Conservation (phyloP, 2,888 invertebrate species). For the Itoplectis maculator region DNA sequence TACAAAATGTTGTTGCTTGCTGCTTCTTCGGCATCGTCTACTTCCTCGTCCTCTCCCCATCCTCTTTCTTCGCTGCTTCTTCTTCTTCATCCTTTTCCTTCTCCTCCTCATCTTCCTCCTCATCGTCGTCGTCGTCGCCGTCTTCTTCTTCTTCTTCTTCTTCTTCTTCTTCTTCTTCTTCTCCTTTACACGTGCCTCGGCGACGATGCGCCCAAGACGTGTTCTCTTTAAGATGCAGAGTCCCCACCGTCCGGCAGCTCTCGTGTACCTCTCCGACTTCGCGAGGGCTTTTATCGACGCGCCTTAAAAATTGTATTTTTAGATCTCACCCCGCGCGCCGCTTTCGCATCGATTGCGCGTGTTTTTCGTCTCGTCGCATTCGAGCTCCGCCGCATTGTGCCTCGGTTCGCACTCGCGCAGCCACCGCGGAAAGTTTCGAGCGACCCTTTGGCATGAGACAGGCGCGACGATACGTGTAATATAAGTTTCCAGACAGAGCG, state of each 20-base stretch:
- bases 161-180: constrained; percentile 41
- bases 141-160: constrained; percentile 49
- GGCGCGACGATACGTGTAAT: constrained; percentile 11
- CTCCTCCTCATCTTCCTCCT: not conserved
- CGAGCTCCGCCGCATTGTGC: constrained; percentile 39
- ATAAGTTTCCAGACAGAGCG: constrained; percentile 42
- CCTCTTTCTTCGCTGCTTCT: constrained; percentile 55
- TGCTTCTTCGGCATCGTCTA: constrained; percentile 47
- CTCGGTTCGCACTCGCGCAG: constrained; percentile 45
- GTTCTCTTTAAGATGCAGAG: constrained; percentile 62
- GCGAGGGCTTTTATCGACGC: constrained; percentile 54
- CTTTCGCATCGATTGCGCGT: constrained; percentile 33
- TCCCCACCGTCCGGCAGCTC: constrained; percentile 83
- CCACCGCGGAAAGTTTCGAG: not conserved
- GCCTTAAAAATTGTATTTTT: constrained; percentile 63
- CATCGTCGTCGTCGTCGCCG: constrained; percentile 12
- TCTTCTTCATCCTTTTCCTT: constrained; percentile 35
- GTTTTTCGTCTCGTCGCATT: constrained; percentile 30
- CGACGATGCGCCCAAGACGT: constrained; percentile 35
- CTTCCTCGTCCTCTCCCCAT: constrained; percentile 46
- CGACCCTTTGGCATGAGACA: constrained; percentile 11
- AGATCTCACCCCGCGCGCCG: too few relatives aligned
- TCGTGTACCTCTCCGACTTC: constrained; percentile 31
- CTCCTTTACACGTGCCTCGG: constrained; percentile 16
- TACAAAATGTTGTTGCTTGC: constrained; percentile 40